Evolutionary conservation across 1,140 invertebrate species (phyloP).

Genomic region (Halotydeus destructor): DNA sequence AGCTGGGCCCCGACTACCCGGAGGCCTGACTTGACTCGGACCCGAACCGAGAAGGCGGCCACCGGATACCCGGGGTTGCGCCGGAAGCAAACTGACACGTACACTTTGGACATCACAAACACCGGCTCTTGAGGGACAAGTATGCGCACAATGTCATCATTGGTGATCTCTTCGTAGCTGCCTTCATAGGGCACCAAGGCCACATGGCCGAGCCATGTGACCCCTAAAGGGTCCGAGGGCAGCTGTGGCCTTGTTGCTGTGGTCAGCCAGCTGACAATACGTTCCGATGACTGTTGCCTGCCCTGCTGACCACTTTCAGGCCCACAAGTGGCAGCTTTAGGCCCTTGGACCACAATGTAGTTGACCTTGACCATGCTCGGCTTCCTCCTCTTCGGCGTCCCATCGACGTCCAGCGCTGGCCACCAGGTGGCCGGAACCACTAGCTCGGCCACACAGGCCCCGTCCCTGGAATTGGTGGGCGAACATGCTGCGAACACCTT

Average conservation of each 20-base stretch:
- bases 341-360: constrained; percentile 43
- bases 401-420: constrained; percentile 29
- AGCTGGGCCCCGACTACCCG: constrained; percentile 55
- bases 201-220: constrained; percentile 2
- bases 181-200: constrained; percentile 27
- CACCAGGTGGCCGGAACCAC: constrained; percentile 67
- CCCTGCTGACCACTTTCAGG: constrained; percentile 9
- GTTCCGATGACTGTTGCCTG: constrained; percentile 6
- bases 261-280: constrained; percentile 6
- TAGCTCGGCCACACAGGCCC: constrained; percentile 57
- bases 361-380: constrained; percentile 43
- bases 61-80: constrained; percentile 31
- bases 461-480: constrained; percentile 56
- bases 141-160: constrained; percentile 54
- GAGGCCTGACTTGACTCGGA: constrained; percentile 60
- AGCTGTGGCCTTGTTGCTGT: constrained; percentile 1
- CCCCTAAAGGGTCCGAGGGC: neutral
- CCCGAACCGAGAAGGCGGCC: constrained; percentile 58
- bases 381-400: constrained; percentile 17
- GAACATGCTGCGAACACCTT: constrained; percentile 33
- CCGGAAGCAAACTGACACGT: constrained; percentile 63
- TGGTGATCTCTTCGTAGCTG: constrained; percentile 48
- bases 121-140: constrained; percentile 62
- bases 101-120: constrained; percentile 63
- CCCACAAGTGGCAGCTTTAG: constrained; percentile 15